Base-by-base conservation (phyloP, 1,140 invertebrate species). In the Dolichoris vasculosae region DNA sequence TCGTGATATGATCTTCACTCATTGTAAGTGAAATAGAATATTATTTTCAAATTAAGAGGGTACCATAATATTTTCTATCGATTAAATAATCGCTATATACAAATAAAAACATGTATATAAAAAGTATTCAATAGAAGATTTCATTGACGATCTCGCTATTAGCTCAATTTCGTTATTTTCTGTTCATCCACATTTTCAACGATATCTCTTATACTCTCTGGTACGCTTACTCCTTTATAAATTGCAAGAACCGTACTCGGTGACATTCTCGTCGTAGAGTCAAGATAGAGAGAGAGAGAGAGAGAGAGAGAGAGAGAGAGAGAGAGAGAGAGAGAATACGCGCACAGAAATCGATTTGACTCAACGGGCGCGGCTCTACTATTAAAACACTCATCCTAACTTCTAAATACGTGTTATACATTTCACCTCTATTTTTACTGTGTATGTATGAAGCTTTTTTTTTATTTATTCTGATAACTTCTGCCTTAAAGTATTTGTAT, bases 291-390 rank as follows among this genome's bases (percentile, higher is more conserved):
- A 46, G 76, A 59, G 48, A 35, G 32, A 59, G 46, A 38, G 48
- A 23, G 73, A 30, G 73, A 48, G 1, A 13, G 32, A 38, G n/a
- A 43, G 55, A 51, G 8, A 59, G 46, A 63, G 7, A 20, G 81
- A 83, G 46, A 73, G 81, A 75, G n/a, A 83, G 48, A 75, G 32
- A 73, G 81, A 59, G 8, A 83, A 3, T 8, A 38, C 67, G 43
- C n/a, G 78, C 51, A 13, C 40, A 64, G 51, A 81, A 85, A 85
- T 85, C 84, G 84, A 85, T 85, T 85, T 82, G 78, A 85, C 64
- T 46, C 64, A 48, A 63, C 64, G 51, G 84, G 78, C 40, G 84
- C 78, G 78, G 76, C 71, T 75, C 30, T 2, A n/a, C 77, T 75
- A 64, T 59, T 80, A 79, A 55, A 80, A 35, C 51, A 30, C 35